Conservation (phyloP, 1,140 invertebrate genomes). For the Harpegnathos saltator region DNA sequence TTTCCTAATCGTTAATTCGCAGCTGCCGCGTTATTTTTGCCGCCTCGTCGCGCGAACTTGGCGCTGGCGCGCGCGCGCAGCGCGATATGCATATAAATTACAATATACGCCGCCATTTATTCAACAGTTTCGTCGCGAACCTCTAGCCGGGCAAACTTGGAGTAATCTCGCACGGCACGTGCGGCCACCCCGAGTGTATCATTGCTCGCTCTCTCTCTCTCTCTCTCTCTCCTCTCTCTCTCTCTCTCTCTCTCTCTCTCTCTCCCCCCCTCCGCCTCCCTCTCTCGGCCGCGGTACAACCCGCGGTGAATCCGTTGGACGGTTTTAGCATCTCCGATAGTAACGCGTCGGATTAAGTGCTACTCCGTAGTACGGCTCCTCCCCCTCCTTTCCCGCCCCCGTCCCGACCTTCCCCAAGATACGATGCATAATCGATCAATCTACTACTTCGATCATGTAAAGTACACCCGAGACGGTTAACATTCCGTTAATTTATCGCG, state of each 20-base stretch:
- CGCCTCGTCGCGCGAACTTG: not conserved
- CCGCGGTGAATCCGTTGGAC: not conserved
- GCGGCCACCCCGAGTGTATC: slow-evolving; percentile 13
- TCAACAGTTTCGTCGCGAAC: slow-evolving; percentile 31
- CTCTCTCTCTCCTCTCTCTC: too few species aligned
- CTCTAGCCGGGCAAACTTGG: slow-evolving; percentile 42
- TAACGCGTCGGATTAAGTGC: not conserved
- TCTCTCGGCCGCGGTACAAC: too few species aligned
- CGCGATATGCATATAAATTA: slow-evolving; percentile 46
- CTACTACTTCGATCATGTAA: too few species aligned
- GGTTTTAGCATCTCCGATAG: slow-evolving; percentile 7
- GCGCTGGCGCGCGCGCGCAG: not conserved
- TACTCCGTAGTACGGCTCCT: not conserved
- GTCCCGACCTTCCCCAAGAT: too few species aligned
- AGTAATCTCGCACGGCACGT: slow-evolving; percentile 34
- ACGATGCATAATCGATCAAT: too few species aligned
- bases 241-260: too few species aligned
- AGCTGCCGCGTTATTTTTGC: not conserved
- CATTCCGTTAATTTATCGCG: too few species aligned
- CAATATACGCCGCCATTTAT: slow-evolving; percentile 36
- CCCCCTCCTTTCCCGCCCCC: too few species aligned
- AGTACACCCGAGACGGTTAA: too few species aligned
- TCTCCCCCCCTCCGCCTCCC: too few species aligned
- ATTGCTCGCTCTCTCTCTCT: too few species aligned
- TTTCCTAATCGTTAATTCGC: not conserved